Evolutionary conservation across 2,797 vertebrate species (phyloP), one percentile per base, ranked within the genome.

Genomic region (Anomalospiza imberbis): DNA sequence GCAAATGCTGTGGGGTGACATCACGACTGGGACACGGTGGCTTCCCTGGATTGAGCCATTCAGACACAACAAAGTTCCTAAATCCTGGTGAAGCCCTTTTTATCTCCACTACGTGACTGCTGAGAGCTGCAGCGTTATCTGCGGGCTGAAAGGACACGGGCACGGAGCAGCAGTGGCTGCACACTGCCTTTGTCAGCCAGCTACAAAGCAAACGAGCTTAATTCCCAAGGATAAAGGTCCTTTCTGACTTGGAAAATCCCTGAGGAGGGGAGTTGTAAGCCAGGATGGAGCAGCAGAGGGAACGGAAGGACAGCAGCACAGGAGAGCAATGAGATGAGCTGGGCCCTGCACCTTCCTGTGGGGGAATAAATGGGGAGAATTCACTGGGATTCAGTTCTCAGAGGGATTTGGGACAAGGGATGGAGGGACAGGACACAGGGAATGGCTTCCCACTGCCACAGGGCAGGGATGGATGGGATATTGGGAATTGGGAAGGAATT

Each of bases 11-110:
- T 4, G 2, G 47, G 71, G 88, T 89, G 83, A 88, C 75, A 80
- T 53, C 92, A 70, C 2, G 8, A 1, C 60, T 32, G 76, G 85
- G 61, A n/a, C 40, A 0, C 0, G 74, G 91, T 45, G 72, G 34
- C 72, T 36, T 80, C n/a, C 32, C 92, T 26, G 85, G 16, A 21
- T 4, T 21, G 78, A n/a, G 74, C 54, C 29, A 57, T 84, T 66
- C 90, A 95, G 86, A 82, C 89, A 92, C 84, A 71, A 68, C 89
- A 94, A 67, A 68, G 51, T 19, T 57, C 85, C 38, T 12, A 73
- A 84, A 72, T 50, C 85, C 91, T 6, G 3, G 36, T 10, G 34
- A 63, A 84, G 62, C 17, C 63, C 7, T 3, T 60, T 70, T 60
- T 34, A 85, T 78, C 90, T 77, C 5, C 25, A 0, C 26, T 36